Evolutionary conservation across 1,140 invertebrate species (phyloP).

Genomic region (Yoshiicerus persimilis): DNA sequence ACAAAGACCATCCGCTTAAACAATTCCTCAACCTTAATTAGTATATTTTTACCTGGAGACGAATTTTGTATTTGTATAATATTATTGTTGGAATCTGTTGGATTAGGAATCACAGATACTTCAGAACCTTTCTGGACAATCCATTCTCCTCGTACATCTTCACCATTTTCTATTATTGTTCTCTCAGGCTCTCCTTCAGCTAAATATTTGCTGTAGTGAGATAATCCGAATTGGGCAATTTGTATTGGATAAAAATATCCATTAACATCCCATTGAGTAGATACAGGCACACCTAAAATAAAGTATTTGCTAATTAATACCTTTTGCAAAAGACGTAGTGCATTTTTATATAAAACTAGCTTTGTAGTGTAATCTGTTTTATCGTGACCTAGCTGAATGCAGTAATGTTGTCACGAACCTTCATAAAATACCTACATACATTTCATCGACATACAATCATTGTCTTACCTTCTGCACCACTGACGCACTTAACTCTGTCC

Average conservation of each 20-base stretch:
- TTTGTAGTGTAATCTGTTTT: too few species aligned
- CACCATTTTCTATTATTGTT: constrained; percentile 72
- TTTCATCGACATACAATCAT: not conserved
- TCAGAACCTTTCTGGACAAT: not conserved
- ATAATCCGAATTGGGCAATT: constrained; percentile 95
- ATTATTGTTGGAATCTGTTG: constrained; percentile 1
- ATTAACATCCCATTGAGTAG: constrained; percentile 62
- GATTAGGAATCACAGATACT: constrained; percentile 6
- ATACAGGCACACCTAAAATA: constrained; percentile 58
- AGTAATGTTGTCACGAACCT: too few species aligned
- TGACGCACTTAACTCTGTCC: constrained; percentile 93
- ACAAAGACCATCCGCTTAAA: not conserved
- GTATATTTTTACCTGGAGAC: not conserved
- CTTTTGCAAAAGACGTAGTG: not conserved
- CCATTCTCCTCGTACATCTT: constrained; percentile 60
- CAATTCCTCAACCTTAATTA: not conserved
- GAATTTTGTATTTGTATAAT: not conserved
- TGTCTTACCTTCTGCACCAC: constrained; percentile 72
- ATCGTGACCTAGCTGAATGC: too few species aligned
- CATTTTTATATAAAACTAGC: too few species aligned
- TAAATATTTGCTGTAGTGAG: constrained; percentile 94
- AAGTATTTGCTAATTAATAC: not conserved
- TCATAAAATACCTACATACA: too few species aligned
- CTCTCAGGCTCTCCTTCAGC: constrained; percentile 73
- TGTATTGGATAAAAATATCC: constrained; percentile 98